Evolutionary conservation across 2,797 vertebrate genomes (phyloP), one percentile per base, ranked within the genome.

Genomic region (Hydrolagus colliei): DNA sequence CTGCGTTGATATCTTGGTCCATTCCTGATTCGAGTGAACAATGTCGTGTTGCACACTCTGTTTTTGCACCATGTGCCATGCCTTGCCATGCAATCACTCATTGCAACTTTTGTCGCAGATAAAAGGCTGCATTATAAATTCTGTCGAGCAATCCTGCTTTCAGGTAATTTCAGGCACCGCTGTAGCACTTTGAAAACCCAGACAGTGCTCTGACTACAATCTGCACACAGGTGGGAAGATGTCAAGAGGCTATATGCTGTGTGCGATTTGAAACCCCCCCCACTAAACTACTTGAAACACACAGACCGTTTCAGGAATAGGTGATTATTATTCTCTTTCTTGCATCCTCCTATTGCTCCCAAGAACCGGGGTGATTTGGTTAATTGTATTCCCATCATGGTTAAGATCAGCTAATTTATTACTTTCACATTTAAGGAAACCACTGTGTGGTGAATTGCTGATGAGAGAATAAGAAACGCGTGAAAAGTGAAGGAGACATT

Each of bases 61-160:
- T 80, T 32, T 80, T 61, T 27, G 7, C 13, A 80, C 10, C 14
- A 9, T 67, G 13, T 80, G 5, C 62, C 2, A 2, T 67, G n/a
- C 78, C 18, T 32, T 22, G 16, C 78, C 67, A 65, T 6, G 13
- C 9, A 67, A 80, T 80, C 13, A 80, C 7, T 52, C 59, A 35
- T 32, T 65, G 78, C 78, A 27, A 80, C 62, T 27, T 80, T 67
- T 32, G 61, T 65, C 78, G 67, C 22, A 80, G 16, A 32, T 80
- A 80, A 67, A 74, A 32, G 61, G 7, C 27, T 63, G 13, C 62
- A 35, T 80, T 67, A 32, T 65, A 67, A 65, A 9, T 67, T 12
- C 22, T 32, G 62, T 6, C 62, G 3, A 59, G 62, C 67, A 63
- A 67, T 67, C 67, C 7, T 67, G 78, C 22, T 80, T 80, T 80